Base-by-base conservation (phyloP, 2,888 invertebrate genomes). In the Patella caerulea region DNA sequence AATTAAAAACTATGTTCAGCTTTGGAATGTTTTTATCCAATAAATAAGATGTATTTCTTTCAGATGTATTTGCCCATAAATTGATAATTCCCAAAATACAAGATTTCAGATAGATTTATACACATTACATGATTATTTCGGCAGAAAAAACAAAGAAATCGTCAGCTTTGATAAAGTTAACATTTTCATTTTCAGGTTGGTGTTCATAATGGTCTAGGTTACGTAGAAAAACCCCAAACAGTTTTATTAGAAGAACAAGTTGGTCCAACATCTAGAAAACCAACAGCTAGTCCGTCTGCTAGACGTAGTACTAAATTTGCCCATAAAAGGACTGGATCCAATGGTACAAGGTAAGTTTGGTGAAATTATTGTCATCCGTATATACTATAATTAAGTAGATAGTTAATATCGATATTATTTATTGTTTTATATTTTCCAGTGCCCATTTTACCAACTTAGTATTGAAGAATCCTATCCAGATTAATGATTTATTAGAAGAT, bases 151-250 rank as follows among this genome's bases (percentile, higher is more conserved):
- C 0, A 45, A 45, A 45, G 34, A 45, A 45, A 45, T 45, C 34
- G 0, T 45, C 34, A 45, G 34, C 45, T 45, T 45, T 45, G 1
- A 7, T 7, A 45, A 45, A 45, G 45, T 45, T 45, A 45, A 45
- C 7, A 7, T 45, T 72, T 24, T 24, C 24, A 19, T 74, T 29
- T 84, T 11, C 78, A 92, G 92, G 89, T 93, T 78, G 93, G 93
- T 65, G 89, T 93, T 14, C 93, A 93, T 85, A 93, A 93, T 87
- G 93, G 93, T 7, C 92, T 91, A 88, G 87, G 89, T 12, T 93
- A 91, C 84, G 84, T 92, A 7, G 90, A 91, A 53, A 92, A 92
- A 74, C 93, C 93, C 11, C 87, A 91, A 75, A 88, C 89, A 2
- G 88, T 92, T 34, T 89, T 91, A 74, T 83, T 93, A 70, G 88